Base-by-base conservation (phyloP, 2,888 invertebrate species). In the Troides aeacus region DNA sequence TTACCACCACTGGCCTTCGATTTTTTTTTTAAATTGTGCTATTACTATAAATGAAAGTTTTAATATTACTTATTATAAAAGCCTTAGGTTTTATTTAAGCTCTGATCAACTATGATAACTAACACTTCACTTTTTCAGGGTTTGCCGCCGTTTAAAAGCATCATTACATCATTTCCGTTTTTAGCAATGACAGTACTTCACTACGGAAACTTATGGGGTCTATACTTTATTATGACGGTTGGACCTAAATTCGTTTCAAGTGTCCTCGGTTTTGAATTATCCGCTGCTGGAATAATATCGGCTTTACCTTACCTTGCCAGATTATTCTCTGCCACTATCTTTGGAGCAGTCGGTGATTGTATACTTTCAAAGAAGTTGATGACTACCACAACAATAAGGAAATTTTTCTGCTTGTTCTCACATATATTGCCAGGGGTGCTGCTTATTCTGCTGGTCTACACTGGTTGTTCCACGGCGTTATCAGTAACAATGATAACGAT, bases 191-290 rank as follows among this genome's bases (percentile, higher is more conserved):
- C 93, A 15, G 76, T 95, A 1, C 88, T 96, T 36, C 96, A 96
- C 77, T 96, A 95, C 77, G 96, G 96, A 57, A 96, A 95, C 79
- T 87, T 96, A 71, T 96, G 96, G 94, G 95, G 96, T 1, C 82
- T 96, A 42, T 96, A 95, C 84, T 96, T 96, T 80, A 93, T 96
- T 64, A 94, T 96, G 86, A 96, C 96, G 0, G 95, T 95, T 56
- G 96, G 96, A 61, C 96, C 96, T 8, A 95, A 95, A 76, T 96
- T 95, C 80, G 93, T 96, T 78, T 95, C 96, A 59, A 95, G 95
- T 75, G 94, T 95, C 0, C 85, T 96, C 61, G 96, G 95, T 8
- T 96, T 96, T 79, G 93, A 96, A 77, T 80, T 96, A 23, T 93
- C 95, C 0, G 94, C 95, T 50, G 96, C 96, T 15, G 96, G 96